Base-by-base conservation (phyloP, 2,797 vertebrate genomes). In the Helarctos malayanus region DNA sequence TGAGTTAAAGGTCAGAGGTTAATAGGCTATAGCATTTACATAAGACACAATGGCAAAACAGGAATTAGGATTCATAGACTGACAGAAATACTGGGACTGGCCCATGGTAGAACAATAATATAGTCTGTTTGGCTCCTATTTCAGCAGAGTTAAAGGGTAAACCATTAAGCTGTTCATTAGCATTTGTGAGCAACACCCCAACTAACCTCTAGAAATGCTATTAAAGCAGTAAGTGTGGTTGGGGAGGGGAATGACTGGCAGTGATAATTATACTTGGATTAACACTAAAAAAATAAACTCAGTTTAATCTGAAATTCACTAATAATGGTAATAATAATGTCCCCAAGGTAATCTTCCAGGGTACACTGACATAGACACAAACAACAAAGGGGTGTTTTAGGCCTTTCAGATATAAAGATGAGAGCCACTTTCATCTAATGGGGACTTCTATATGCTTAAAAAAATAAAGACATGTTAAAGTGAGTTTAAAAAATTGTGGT, bases 1-100 rank as follows among this genome's bases (percentile, higher is more conserved):
- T 82, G 56, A 90, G 32, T 79, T 91, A 83, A 95, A 95, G 14
- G 61, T 94, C 80, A 96, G 76, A 90, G 71, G 21, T 76, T 86
- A 91, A 91, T 38, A 89, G 92, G 38, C 29, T 71, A 19, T 45
- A 75, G 21, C 12, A 93, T 96, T 92, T 71, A 91, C 11, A 45
- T 75, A 61, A 78, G 47, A 57, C 19, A 71, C 35, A 76, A 61
- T 41, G 41, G 35, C 35, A 92, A 94, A 91, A 87, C 1, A 65
- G 69, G 19, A 94, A 76, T 88, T 90, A 41, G 56, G 90, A 97
- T 85, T 86, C 90, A 76, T 47, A 56, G n/a, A 11, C 61, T 89
- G 41, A 49, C 9, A 71, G 79, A 89, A 94, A 85, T 92, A 52
- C 29, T 75, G 47, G 27, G n/a, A 16, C 32, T 95, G 38, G 38